A percentile compares a stretch with the other conserved stretches of the same genome.
Conservation (phyloP, 1,140 invertebrate genomes). For the Tetragonula clypearis region DNA sequence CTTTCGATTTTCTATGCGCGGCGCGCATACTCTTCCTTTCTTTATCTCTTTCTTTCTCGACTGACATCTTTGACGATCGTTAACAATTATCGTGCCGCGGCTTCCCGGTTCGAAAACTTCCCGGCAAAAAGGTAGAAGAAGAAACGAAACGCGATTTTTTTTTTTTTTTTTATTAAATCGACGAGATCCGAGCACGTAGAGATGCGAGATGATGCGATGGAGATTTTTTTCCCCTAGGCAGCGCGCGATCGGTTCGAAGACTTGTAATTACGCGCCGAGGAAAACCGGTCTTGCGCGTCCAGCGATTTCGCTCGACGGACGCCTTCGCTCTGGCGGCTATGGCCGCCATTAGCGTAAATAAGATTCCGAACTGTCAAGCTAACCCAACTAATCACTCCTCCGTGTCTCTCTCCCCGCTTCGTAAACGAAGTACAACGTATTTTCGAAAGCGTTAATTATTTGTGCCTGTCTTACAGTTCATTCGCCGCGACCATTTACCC, state of each 20-base stretch:
- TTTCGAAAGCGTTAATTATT: slow-evolving; percentile 45
- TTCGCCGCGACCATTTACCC: no score
- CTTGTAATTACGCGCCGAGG: slow-evolving; percentile 64
- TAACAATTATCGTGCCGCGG: slow-evolving; percentile 4
- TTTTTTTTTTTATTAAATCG: slow-evolving; percentile 26
- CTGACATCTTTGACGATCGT: no score
- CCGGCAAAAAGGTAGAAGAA: slow-evolving; percentile 26
- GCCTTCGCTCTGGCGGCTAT: slow-evolving; percentile 43
- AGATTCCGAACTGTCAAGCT: slow-evolving; percentile 41
- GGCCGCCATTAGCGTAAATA: slow-evolving; percentile 67
- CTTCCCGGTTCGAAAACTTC: neutral
- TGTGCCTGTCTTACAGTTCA: neutral
- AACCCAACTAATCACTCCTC: slow-evolving; percentile 50
- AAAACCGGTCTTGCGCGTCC: slow-evolving; percentile 60
- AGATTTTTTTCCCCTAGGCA: slow-evolving; percentile 49
- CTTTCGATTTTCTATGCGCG: neutral
- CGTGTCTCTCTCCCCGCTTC: neutral
- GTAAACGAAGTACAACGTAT: neutral
- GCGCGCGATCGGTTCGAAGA: slow-evolving; percentile 57
- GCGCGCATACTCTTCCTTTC: neutral
- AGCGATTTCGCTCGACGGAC: slow-evolving; percentile 61
- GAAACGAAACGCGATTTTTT: neutral
- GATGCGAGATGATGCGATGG: slow-evolving; percentile 12
- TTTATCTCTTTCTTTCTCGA: neutral
- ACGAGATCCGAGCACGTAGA: slow-evolving; percentile 16